These are phyloP conservation scores for Pachycephus smyrnensis DNA, from an alignment of 2,888 invertebrate species.

Conservation along the genomic window DNA sequence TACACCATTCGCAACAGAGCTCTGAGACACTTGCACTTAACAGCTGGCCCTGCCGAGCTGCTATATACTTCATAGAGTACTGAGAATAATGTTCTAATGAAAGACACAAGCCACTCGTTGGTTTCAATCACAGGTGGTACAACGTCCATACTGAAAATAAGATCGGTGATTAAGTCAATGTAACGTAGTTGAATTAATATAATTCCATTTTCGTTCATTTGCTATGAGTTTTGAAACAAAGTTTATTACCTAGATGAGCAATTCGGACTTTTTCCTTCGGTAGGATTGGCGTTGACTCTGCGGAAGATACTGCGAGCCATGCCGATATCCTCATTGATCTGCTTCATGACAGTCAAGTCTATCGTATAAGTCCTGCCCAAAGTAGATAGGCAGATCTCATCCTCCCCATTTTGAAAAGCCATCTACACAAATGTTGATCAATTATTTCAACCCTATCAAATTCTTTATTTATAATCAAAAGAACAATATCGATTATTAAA, in stretches of 20 bases:
- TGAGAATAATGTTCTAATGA: constrained; percentile 86
- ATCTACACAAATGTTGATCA: constrained; percentile 67
- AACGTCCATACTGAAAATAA: constrained; percentile 58
- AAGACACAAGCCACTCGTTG: constrained; percentile 67
- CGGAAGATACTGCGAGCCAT: constrained; percentile 93
- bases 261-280: constrained; percentile 62
- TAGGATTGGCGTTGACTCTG: constrained; percentile 75
- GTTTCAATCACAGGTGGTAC: constrained; percentile 64
- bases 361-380: constrained; percentile 95
- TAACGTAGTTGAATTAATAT: neutral
- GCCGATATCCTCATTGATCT: constrained; percentile 98
- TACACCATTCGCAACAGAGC: constrained; percentile 97
- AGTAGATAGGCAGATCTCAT: constrained; percentile 93
- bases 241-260: constrained; percentile 56
- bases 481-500: neutral
- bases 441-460: neutral
- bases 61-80: constrained; percentile 98
- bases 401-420: constrained; percentile 93
- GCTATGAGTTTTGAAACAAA: neutral
- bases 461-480: neutral
- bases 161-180: neutral
- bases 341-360: constrained; percentile 97
- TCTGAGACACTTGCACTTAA: constrained; percentile 95
- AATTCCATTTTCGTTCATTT: neutral
- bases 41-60: constrained; percentile 97